Conservation (phyloP, 2,113 vertebrate species). For the Pituophis catenifer region DNA sequence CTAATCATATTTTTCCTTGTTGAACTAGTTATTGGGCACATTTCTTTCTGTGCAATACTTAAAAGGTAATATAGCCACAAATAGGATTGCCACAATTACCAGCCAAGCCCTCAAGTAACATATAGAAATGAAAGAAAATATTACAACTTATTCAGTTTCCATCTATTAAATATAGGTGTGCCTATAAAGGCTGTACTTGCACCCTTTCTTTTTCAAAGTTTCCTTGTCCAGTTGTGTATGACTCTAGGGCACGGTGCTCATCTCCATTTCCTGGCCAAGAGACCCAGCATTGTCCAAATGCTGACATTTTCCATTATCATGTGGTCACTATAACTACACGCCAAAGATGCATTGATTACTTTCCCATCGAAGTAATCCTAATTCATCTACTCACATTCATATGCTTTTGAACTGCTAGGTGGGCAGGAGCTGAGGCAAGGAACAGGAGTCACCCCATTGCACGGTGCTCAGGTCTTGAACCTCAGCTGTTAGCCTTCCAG, state of each 20-base stretch:
- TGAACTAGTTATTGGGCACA: background rate
- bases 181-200: background rate
- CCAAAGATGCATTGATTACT: too few relatives aligned
- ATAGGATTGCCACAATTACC: background rate
- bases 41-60: background rate
- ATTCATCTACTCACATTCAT: background rate
- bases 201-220: too few relatives aligned
- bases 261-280: too few relatives aligned
- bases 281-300: too few relatives aligned
- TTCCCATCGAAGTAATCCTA: too few relatives aligned
- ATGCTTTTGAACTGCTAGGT: background rate
- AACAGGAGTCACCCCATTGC: too few relatives aligned
- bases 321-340: too few relatives aligned
- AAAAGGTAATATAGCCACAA: background rate
- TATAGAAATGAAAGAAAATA: background rate
- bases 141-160: background rate
- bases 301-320: too few relatives aligned
- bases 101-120: background rate
- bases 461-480: fast-evolving
- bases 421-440: background rate
- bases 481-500: background rate
- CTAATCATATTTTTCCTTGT: background rate
- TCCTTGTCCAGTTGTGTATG: too few relatives aligned
- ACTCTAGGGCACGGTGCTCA: too few relatives aligned
- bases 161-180: background rate